A percentile compares a stretch with the other conserved stretches of the same genome.
Conservation (phyloP, 2,113 vertebrate genomes). For the Tor tambroides region DNA sequence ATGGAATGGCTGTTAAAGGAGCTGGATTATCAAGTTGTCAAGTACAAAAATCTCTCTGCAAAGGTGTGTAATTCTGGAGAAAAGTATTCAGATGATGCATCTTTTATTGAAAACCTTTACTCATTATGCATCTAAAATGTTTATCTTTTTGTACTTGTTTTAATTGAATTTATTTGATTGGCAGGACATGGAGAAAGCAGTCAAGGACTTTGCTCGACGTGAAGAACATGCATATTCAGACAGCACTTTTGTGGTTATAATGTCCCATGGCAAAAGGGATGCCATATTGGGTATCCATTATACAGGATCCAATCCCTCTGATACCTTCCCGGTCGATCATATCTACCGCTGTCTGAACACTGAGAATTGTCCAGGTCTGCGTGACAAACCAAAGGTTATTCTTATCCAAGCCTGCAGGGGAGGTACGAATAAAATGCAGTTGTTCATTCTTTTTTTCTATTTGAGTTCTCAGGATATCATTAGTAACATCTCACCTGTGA, state of each 20-base stretch:
- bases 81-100: background rate
- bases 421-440: slow-evolving; percentile 61
- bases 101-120: background rate
- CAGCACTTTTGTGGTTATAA: slow-evolving; percentile 85
- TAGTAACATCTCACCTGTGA: background rate
- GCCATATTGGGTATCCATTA: slow-evolving; percentile 72
- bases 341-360: slow-evolving; percentile 78
- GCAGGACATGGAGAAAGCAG: background rate
- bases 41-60: background rate
- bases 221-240: slow-evolving; percentile 58
- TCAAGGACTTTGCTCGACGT: background rate
- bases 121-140: background rate
- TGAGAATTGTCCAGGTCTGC: slow-evolving; percentile 69
- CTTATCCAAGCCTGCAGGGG: slow-evolving; percentile 89
- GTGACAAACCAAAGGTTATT: slow-evolving; percentile 85
- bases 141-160: background rate
- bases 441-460: background rate
- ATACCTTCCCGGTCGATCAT: slow-evolving; percentile 69
- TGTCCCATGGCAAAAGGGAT: slow-evolving; percentile 82
- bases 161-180: slow-evolving; percentile 57
- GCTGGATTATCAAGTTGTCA: slow-evolving; percentile 18
- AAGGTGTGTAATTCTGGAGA: background rate
- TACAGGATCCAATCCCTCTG: background rate
- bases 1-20: slow-evolving; percentile 12
- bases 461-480: background rate